Percentiles rank a stretch among this genome's conserved stretches.
phyloP scores from a whole-genome alignment of 1,140 invertebrate species.

The Solenopsis invicta region DNA sequence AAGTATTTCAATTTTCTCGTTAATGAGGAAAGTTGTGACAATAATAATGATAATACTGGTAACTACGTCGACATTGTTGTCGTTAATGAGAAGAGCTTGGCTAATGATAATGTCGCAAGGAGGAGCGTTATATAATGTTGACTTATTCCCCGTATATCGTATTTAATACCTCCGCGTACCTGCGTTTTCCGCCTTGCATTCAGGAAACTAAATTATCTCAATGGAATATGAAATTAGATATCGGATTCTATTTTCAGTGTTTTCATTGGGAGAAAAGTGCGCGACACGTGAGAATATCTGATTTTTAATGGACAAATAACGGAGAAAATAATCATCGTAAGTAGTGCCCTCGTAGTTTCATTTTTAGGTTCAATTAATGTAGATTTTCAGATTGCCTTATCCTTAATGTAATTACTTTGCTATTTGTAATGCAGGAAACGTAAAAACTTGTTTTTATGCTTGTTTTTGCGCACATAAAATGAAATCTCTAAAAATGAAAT shows the following conservation, averaged over 20 bases:
- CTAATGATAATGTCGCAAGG: constrained; percentile 65
- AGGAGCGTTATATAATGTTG: constrained; percentile 61
- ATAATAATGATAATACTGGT: constrained; percentile 63
- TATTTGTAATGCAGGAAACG: constrained; percentile 21
- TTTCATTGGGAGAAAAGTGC: neutral
- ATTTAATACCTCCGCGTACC: constrained; percentile 35
- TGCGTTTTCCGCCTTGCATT: constrained; percentile 34
- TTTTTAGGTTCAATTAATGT: constrained; percentile 31
- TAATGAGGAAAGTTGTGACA: constrained; percentile 62
- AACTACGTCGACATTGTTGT: constrained; percentile 62
- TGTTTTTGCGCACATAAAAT: constrained; percentile 4
- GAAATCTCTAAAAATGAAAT: constrained; percentile 19
- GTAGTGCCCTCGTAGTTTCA: constrained; percentile 6
- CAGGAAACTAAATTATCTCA: constrained; percentile 44
- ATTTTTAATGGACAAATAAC: constrained; percentile 32
- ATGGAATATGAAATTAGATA: constrained; percentile 55
- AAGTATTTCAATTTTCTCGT: constrained; percentile 64
- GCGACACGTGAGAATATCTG: neutral
- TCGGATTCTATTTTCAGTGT: constrained; percentile 18
- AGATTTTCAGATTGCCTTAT: constrained; percentile 12
- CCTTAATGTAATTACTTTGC: constrained; percentile 51
- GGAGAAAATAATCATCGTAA: constrained; percentile 28
- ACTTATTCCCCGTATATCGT: constrained; percentile 60
- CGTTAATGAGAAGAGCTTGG: constrained; percentile 65
- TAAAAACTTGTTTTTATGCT: constrained; percentile 14